Evolutionary conservation across 2,888 invertebrate genomes (phyloP), one percentile per base, ranked within the genome.

Genomic region (Orgyia antiqua): DNA sequence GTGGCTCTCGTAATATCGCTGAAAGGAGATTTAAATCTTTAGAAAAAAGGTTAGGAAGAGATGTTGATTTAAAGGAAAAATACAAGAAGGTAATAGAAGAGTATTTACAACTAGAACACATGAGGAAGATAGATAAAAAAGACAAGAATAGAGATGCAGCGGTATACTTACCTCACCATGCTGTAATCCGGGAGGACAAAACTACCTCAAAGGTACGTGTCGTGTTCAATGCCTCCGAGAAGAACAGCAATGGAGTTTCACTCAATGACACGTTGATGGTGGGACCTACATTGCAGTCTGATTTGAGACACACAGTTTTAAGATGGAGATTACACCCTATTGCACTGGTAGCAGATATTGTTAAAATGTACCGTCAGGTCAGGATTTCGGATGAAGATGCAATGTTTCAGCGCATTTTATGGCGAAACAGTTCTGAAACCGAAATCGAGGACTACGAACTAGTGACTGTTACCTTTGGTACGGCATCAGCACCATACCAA

Each of bases 401-500:
- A 10, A 27, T 28, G 8, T 12, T 31, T 8, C 35, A 36, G 2
- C 21, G 31, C 21, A 21, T 36, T 12, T 13, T 37, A 15, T 37
- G 17, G 17, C 4, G 17, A 17, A 7, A 17, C 17, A 17, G 7
- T 17, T 7, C 17, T 5, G 17, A 17, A 7, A 7, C 4, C 7
- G 4, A 4, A 5, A 4, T 17, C 7, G 4, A 17, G 17, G 32
- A 36, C n/a, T 39, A 36, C 15, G 13, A 33, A 10, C 26, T 44
- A 1, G 2, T 11, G 6, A 35, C 24, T 7, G 42, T 45, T 1
- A 48, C 45, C 1, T 45, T 42, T 33, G 47, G 47, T n/a, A 47
- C 44, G n/a, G 38, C 44, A 7, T 17, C 39, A 17, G 45, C 40
- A 7, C 44, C 40, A 4, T 36, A 34, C 18, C 29, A 45, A 3